phyloP scores from a whole-genome alignment of 1,140 invertebrate genomes.

The Hylaeus anthracinus region DNA sequence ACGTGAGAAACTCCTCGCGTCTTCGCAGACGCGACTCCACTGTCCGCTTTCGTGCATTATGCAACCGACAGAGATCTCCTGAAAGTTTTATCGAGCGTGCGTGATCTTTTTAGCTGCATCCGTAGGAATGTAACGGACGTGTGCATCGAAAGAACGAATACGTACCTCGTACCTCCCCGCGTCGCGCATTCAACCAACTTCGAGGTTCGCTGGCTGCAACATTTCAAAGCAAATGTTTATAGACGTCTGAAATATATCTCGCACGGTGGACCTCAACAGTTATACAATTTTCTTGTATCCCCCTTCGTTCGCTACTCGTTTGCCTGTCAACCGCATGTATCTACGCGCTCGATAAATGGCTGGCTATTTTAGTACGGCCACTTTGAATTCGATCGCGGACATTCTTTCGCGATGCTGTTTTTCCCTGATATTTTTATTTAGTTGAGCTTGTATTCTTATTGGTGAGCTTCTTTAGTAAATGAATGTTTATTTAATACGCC shows the following conservation, averaged over 20 bases:
- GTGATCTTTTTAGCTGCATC: constrained; percentile 50
- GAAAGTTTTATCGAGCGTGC: constrained; percentile 65
- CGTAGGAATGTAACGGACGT: constrained; percentile 49
- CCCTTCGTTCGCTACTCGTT: not conserved
- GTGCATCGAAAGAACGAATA: constrained; percentile 37
- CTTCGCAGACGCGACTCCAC: constrained; percentile 28
- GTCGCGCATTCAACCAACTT: constrained; percentile 44
- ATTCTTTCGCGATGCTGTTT: too few relatives aligned
- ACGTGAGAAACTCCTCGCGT: constrained; percentile 61
- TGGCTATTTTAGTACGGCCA: too few relatives aligned
- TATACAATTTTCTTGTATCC: not conserved
- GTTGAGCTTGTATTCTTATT: too few relatives aligned
- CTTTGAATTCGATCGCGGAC: too few relatives aligned
- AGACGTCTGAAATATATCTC: not conserved
- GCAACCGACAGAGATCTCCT: constrained; percentile 58
- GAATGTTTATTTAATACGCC: too few relatives aligned
- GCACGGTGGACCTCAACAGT: not conserved
- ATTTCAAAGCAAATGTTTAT: constrained; percentile 39
- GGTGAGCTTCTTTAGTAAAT: too few relatives aligned
- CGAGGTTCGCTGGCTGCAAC: constrained; percentile 15
- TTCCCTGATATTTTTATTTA: too few relatives aligned
- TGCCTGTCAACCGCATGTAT: not conserved
- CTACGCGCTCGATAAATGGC: too few relatives aligned
- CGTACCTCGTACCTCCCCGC: constrained; percentile 31
- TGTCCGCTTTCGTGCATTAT: constrained; percentile 59